A percentile compares a stretch with the other conserved stretches of the same genome.
phyloP scores from a whole-genome alignment of 2,113 vertebrate species.

The Myotis lucifugus region DNA sequence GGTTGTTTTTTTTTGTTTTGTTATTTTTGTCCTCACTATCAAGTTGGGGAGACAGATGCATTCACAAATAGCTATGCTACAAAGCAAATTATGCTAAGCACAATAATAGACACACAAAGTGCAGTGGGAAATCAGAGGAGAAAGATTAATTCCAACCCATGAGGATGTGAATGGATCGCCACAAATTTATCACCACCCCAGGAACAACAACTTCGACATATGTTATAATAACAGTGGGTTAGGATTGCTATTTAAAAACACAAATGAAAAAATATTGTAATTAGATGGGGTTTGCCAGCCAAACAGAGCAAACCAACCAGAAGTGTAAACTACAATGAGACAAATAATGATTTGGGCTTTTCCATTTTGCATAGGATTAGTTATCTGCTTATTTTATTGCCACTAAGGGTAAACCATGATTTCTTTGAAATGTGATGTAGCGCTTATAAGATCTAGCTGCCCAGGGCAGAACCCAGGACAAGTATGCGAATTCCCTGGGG shows the following conservation, averaged over 20 bases:
- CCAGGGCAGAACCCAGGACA: neutral
- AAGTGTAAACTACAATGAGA: conserved; percentile 56
- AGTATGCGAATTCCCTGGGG: neutral
- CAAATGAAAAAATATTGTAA: conserved; percentile 74
- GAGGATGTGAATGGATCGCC: conserved; percentile 57
- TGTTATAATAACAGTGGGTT: conserved; percentile 63
- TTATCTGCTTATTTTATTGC: conserved; percentile 29
- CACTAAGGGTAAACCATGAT: neutral
- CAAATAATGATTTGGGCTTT: conserved; percentile 34
- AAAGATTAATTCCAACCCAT: conserved; percentile 71
- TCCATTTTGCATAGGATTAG: conserved; percentile 11
- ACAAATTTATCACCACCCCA: conserved; percentile 74
- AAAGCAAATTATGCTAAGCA: conserved; percentile 69
- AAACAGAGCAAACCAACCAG: conserved; percentile 66
- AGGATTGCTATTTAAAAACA: conserved; percentile 65
- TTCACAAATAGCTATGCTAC: conserved; percentile 65
- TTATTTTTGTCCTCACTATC: conserved; percentile 29
- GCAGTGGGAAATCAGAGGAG: conserved; percentile 72
- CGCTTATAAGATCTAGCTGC: neutral
- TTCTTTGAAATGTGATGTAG: neutral
- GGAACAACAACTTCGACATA: conserved; percentile 67
- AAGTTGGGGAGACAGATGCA: conserved; percentile 64
- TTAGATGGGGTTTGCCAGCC: conserved; percentile 67
- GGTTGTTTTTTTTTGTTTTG: neutral
- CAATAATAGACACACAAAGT: conserved; percentile 64